Conservation (phyloP, 2,797 vertebrate species). For the Malurus splendens region DNA sequence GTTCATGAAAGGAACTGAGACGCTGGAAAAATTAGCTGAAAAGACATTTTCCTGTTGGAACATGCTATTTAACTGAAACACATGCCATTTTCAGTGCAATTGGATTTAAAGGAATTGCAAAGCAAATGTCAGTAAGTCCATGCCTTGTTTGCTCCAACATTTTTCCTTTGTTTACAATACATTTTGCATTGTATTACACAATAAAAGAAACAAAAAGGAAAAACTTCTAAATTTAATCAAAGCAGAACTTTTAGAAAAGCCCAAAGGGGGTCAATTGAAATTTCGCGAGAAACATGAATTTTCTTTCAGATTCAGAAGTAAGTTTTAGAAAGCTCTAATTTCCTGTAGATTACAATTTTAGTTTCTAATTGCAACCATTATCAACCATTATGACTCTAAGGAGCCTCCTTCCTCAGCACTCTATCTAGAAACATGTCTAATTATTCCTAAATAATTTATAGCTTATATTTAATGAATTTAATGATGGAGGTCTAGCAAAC, state of each 20-base stretch:
- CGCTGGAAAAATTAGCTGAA: neutral
- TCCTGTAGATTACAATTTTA: neutral
- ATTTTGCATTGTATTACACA: neutral
- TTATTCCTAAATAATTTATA: neutral
- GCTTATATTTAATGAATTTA: neutral
- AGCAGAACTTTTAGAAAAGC: neutral
- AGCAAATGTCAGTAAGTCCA: neutral
- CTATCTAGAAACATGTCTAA: neutral
- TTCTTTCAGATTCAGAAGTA: neutral
- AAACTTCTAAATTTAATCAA: neutral
- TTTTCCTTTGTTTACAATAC: neutral
- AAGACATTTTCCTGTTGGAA: neutral
- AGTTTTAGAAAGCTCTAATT: neutral
- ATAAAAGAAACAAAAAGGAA: neutral
- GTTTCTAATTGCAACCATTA: neutral
- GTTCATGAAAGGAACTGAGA: neutral
- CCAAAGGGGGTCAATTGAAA: rapidly evolving
- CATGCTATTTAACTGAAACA: neutral
- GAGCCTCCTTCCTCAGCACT: neutral
- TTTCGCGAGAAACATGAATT: neutral
- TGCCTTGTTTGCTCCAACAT: neutral
- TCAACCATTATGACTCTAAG: neutral
- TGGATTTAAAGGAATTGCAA: neutral
- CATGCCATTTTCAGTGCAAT: neutral
- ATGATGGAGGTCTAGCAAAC: neutral